Percentiles rank a stretch among this genome's conserved stretches.
These are phyloP conservation scores for Tineola bisselliella DNA, from an alignment of 2,888 invertebrate species.

Conservation along the genomic window DNA sequence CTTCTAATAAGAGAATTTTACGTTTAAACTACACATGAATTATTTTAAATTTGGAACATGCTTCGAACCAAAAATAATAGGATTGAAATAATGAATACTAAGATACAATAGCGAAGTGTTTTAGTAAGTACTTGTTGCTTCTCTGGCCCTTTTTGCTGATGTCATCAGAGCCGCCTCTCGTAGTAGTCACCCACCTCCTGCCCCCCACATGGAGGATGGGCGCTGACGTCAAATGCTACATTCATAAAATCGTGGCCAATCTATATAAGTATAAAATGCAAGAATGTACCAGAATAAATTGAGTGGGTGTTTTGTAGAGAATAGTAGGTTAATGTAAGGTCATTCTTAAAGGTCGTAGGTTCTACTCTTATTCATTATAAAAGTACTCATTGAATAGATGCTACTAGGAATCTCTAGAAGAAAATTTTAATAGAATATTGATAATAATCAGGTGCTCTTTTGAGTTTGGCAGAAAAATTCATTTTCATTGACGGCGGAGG, in stretches of 20 bases:
- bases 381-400: no score
- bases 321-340: neutral
- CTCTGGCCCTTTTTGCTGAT: slow-evolving; percentile 9
- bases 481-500: no score
- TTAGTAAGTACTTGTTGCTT: neutral
- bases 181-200: slow-evolving; percentile 22
- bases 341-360: neutral
- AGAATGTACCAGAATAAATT: neutral
- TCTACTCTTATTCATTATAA: no score
- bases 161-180: slow-evolving; percentile 24
- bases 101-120: neutral
- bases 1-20: no score
- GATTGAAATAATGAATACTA: neutral
- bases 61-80: no score
- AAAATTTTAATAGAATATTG: no score
- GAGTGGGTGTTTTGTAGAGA: neutral
- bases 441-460: no score
- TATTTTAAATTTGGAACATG: no score
- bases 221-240: slow-evolving; percentile 53
- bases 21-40: no score
- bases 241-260: slow-evolving; percentile 42
- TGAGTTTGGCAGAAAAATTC: no score
- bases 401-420: no score
- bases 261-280: neutral
- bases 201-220: slow-evolving; percentile 31